phyloP scores from a whole-genome alignment of 1,140 invertebrate genomes.

The Aricia agestis region DNA sequence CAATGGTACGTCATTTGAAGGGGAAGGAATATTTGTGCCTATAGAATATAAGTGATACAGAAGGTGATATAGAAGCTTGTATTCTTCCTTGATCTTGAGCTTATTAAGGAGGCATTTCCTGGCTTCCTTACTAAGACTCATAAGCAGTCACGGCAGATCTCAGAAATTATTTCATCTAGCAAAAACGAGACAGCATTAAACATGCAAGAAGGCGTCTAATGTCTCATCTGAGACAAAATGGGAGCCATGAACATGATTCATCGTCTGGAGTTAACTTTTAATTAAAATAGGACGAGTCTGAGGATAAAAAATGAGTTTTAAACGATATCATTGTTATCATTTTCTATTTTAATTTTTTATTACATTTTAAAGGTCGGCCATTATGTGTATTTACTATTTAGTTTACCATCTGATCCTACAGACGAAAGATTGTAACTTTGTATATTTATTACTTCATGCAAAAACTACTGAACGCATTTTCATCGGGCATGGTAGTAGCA shows the following conservation, averaged over 20 bases:
- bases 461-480: too few species aligned
- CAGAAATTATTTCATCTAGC: slow-evolving; percentile 6
- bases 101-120: background rate
- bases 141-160: background rate
- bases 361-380: too few species aligned
- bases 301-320: slow-evolving; percentile 15
- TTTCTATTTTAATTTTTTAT: background rate
- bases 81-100: background rate
- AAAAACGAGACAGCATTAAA: slow-evolving; percentile 16
- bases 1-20: background rate
- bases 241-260: slow-evolving; percentile 48
- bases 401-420: background rate
- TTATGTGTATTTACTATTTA: background rate
- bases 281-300: slow-evolving; percentile 47
- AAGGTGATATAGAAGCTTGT: background rate
- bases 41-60: too few species aligned
- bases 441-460: too few species aligned
- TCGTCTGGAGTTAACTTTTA: slow-evolving; percentile 43
- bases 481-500: too few species aligned
- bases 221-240: slow-evolving; percentile 44
- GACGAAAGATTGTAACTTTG: too few species aligned
- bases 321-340: background rate
- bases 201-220: slow-evolving; percentile 35
- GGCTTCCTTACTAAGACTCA: background rate
- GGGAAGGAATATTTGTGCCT: too few species aligned